These are phyloP conservation scores for Hyppa rectilinea DNA, from an alignment of 2,888 invertebrate genomes.

Conservation along the genomic window DNA sequence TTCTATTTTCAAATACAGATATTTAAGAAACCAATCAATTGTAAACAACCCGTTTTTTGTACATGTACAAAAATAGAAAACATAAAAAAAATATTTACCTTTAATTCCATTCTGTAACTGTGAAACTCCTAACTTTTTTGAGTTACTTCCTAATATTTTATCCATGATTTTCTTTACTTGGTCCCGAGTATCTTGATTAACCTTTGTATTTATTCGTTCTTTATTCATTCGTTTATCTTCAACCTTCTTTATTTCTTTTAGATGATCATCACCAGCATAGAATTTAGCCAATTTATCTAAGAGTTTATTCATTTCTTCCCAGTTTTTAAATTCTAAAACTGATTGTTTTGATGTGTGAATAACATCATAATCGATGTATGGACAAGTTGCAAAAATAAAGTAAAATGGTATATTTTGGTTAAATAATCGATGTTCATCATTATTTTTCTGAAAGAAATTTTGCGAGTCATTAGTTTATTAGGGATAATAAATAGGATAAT, in stretches of 20 bases:
- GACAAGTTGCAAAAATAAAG: conserved; percentile 90
- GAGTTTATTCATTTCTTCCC: conserved; percentile 81
- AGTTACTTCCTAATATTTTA: conserved; percentile 81
- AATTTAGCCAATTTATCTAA: conserved; percentile 80
- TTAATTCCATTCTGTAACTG: conserved; percentile 84
- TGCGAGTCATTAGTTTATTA: too few relatives aligned
- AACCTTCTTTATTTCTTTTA: conserved; percentile 66
- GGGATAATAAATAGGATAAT: neutral
- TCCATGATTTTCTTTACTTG: conserved; percentile 85
- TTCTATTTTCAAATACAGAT: neutral
- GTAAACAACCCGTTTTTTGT: neutral
- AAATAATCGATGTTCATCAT: conserved; percentile 56
- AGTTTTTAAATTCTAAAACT: conserved; percentile 90
- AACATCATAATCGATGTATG: conserved; percentile 89
- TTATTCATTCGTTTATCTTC: conserved; percentile 13
- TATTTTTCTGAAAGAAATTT: conserved; percentile 63
- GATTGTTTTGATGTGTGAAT: conserved; percentile 85
- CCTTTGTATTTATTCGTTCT: conserved; percentile 44
- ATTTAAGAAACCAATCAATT: neutral
- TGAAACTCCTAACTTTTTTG: conserved; percentile 74
- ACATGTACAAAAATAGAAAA: too few relatives aligned
- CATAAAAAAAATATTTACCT: conserved; percentile 73
- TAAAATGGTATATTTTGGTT: conserved; percentile 82
- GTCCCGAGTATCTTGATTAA: conserved; percentile 68
- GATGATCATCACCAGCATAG: conserved; percentile 74